A percentile compares a stretch with the other conserved stretches of the same genome.
Evolutionary conservation across 2,888 invertebrate genomes (phyloP).

Genomic region (Carcina quercana): DNA sequence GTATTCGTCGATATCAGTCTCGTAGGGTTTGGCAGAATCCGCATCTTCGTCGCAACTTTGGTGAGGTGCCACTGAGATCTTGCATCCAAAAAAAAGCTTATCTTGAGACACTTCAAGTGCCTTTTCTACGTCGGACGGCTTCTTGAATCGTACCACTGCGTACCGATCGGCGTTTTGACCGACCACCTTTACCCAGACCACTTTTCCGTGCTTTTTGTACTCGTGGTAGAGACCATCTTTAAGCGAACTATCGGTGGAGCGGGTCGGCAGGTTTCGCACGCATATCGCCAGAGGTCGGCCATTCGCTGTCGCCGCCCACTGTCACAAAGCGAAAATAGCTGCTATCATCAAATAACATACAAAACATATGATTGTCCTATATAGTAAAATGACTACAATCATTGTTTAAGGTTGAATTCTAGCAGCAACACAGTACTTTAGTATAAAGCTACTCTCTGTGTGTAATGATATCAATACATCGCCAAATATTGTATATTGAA

Average conservation of each 20-base stretch:
- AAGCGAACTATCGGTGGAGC: conserved; percentile 94
- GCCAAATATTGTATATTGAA: too few relatives aligned
- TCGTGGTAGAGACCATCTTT: conserved; percentile 99
- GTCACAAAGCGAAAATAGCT: conserved; percentile 19
- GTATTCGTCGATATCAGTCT: conserved; percentile 96
- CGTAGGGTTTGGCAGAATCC: conserved; percentile 90
- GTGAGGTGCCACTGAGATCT: conserved; percentile 96
- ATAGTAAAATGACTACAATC: too few relatives aligned
- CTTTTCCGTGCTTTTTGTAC: conserved; percentile 99
- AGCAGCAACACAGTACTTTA: too few relatives aligned
- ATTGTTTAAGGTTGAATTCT: too few relatives aligned
- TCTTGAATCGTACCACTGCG: conserved; percentile 94
- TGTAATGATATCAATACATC: too few relatives aligned
- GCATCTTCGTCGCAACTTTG: conserved; percentile 93
- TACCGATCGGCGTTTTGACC: conserved; percentile 94
- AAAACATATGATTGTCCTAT: too few relatives aligned
- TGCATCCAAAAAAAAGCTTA: conserved; percentile 97
- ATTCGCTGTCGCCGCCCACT: conserved; percentile 79
- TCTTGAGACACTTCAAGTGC: conserved; percentile 96
- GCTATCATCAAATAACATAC: too few relatives aligned
- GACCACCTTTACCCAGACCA: conserved; percentile 95
- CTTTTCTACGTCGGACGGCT: conserved; percentile 97
- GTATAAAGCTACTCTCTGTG: too few relatives aligned
- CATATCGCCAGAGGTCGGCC: conserved; percentile 90
- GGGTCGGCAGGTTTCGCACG: conserved; percentile 90